Conservation (phyloP, 2,113 vertebrate genomes). For the Macquaria ambigua region DNA sequence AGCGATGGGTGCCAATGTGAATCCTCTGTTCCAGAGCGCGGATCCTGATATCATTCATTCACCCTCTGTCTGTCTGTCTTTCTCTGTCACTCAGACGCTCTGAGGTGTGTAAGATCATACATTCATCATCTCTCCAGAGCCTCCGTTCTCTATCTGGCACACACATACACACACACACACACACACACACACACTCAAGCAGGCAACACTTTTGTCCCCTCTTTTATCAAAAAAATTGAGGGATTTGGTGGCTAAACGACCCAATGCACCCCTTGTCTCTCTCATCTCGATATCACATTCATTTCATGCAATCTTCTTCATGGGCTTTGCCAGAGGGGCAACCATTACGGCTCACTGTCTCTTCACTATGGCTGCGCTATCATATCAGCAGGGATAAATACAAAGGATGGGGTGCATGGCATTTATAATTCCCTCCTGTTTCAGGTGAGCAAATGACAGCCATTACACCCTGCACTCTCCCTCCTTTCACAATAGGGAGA, state of each 20-base stretch:
- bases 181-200: constrained; percentile 23
- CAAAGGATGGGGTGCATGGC: constrained; percentile 68
- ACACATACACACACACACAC: not conserved
- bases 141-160: constrained; percentile 24
- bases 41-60: constrained; percentile 71
- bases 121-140: constrained; percentile 73
- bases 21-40: constrained; percentile 71
- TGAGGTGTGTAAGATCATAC: constrained; percentile 76
- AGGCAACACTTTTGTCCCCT: constrained; percentile 66
- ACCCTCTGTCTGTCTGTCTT: constrained; percentile 63
- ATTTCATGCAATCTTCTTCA: constrained; percentile 77
- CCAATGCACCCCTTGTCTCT: constrained; percentile 73
- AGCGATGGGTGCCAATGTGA: constrained; percentile 51
- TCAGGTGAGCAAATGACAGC: constrained; percentile 81
- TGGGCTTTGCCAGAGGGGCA: constrained; percentile 65
- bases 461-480: constrained; percentile 74
- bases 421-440: constrained; percentile 76
- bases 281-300: constrained; percentile 78
- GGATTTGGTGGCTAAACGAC: constrained; percentile 79
- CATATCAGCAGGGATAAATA: constrained; percentile 79
- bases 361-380: constrained; percentile 65
- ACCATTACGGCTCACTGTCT: constrained; percentile 71
- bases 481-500: constrained; percentile 67
- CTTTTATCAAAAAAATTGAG: constrained; percentile 72
- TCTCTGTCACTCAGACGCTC: constrained; percentile 74